Base-by-base conservation (phyloP, 2,888 invertebrate species). In the Dendrolimus pini region DNA sequence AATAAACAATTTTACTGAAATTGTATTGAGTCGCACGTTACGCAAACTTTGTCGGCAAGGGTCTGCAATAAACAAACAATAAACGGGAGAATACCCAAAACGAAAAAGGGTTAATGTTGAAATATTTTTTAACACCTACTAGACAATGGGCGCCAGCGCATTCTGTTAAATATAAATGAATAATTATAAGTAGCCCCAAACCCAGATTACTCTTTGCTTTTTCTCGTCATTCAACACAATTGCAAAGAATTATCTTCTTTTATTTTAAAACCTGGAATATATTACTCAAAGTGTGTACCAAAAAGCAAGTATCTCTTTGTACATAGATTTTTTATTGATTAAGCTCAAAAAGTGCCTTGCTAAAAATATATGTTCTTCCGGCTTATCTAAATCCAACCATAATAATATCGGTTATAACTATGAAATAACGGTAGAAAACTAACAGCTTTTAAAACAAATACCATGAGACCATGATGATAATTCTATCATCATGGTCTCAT, bases 21-120 rank as follows among this genome's bases (percentile, higher is more conserved):
- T 71, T 64, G 70, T 74, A 75, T 74, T 71, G 70, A 30, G 65
- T 70, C 68, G 65, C 73, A 74, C 73, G 75, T 82, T 82, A 82
- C 78, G 79, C 82, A 84, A 85, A 80, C 78, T 74, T 74, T 76
- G 80, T 75, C 74, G 78, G 80, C 77, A 71, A 79, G 76, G 74
- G 75, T 72, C 73, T 67, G 72, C 71, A 80, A 83, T 80, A 83
- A 81, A 83, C 75, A 75, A 80, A 80, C 78, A 82, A 82, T 82
- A 81, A 81, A 77, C 71, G 74, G 72, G 69, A 71, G 81, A 79
- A 82, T 78, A 78, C 75, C 83, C 82, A 78, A 70, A 75, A 72
- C 72, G 75, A 77, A 81, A 85, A 82, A 78, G 83, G 78, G 82
- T 78, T 73, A 72, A 68, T 67, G 68, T 66, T 74, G 72, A 72